Percentiles rank a stretch among this genome's conserved stretches.
Evolutionary conservation across 2,113 vertebrate genomes (phyloP).

Genomic region (Entelurus aequoreus): DNA sequence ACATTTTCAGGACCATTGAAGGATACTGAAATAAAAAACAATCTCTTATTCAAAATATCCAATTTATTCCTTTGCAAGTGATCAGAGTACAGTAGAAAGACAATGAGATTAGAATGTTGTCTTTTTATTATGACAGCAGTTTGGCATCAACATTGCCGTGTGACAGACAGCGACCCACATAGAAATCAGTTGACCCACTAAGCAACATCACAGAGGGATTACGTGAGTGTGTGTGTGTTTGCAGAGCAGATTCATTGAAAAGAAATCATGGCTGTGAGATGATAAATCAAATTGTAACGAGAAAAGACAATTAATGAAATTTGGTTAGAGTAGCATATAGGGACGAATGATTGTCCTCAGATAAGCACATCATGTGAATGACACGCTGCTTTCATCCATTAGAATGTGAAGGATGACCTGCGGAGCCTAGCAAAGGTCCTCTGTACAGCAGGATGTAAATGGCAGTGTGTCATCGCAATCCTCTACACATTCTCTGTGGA

Average conservation of each 20-base stretch:
- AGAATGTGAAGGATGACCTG: not conserved
- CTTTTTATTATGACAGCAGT: conserved; percentile 5
- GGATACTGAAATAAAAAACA: not conserved
- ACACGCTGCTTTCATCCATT: not conserved
- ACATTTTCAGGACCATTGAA: not conserved
- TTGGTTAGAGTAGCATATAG: not conserved
- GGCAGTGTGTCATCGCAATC: conserved; percentile 12
- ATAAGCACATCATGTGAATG: too few relatives aligned
- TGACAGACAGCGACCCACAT: conserved; percentile 42
- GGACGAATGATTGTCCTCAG: conserved; percentile 1
- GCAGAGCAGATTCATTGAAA: conserved; percentile 2
- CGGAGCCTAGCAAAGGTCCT: conserved; percentile 33
- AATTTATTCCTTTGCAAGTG: not conserved
- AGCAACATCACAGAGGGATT: conserved; percentile 40
- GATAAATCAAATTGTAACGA: conserved; percentile 3
- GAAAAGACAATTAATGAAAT: conserved; percentile 3
- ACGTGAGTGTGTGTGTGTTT: conserved; percentile 17
- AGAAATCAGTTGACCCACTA: conserved; percentile 35
- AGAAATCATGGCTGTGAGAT: not conserved
- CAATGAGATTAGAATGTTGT: not conserved
- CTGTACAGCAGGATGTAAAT: conserved; percentile 35
- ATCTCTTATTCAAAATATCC: not conserved
- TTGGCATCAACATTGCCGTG: conserved; percentile 5
- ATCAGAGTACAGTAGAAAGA: conserved; percentile 1
- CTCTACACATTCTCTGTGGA: not conserved